These are phyloP conservation scores for Zygogramma bicolorata DNA, from an alignment of 2,888 invertebrate species.

Conservation along the genomic window DNA sequence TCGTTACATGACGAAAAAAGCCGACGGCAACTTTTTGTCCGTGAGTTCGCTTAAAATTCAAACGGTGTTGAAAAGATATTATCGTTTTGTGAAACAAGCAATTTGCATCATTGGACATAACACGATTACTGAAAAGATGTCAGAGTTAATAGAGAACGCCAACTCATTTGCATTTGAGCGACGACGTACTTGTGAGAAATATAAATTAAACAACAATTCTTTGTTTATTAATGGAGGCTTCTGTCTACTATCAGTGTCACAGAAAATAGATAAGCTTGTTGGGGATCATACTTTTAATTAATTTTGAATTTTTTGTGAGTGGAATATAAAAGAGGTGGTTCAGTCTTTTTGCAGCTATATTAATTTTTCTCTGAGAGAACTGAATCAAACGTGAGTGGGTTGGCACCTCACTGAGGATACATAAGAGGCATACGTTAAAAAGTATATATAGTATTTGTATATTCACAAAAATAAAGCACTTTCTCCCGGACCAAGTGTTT, in stretches of 20 bases:
- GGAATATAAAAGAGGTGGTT: too few species aligned
- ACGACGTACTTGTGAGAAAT: slow-evolving; percentile 22
- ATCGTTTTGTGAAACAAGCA: slow-evolving; percentile 24
- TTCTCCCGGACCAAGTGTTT: too few species aligned
- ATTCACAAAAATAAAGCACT: too few species aligned
- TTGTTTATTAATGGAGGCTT: neutral
- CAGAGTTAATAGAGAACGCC: slow-evolving; percentile 31
- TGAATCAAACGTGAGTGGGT: too few species aligned
- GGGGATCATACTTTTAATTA: neutral
- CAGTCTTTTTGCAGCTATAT: too few species aligned
- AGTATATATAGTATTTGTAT: too few species aligned
- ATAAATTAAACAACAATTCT: slow-evolving; percentile 23
- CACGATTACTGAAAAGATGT: slow-evolving; percentile 33
- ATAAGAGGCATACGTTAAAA: too few species aligned
- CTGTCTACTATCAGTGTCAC: neutral
- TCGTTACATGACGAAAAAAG: neutral
- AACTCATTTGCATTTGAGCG: slow-evolving; percentile 31
- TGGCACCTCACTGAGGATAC: too few species aligned
- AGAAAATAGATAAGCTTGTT: neutral
- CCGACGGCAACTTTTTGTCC: neutral
- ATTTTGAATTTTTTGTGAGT: neutral
- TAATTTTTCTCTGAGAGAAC: too few species aligned
- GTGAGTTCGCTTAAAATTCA: slow-evolving; percentile 27
- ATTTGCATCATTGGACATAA: slow-evolving; percentile 35
- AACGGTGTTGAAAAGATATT: slow-evolving; percentile 8